Evolutionary conservation across 1,140 invertebrate genomes (phyloP).

Genomic region (Trichonephila clavipes): DNA sequence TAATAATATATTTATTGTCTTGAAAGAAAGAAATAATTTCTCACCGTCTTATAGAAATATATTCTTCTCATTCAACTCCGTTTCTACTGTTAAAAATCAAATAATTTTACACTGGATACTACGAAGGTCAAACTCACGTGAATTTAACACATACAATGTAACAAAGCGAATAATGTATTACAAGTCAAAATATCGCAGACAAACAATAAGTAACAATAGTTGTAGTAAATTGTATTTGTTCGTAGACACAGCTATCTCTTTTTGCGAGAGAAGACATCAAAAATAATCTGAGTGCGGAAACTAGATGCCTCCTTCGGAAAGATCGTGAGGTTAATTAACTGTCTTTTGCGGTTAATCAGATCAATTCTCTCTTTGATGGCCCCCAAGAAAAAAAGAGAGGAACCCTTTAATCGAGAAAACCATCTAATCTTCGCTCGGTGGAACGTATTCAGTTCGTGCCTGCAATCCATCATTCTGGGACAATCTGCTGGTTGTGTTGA

Average conservation of each 20-base stretch:
- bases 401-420: conserved; percentile 38
- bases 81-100: too few species aligned
- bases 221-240: too few species aligned
- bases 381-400: conserved; percentile 7
- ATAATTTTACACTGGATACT: too few species aligned
- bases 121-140: too few species aligned
- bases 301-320: background rate
- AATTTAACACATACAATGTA: too few species aligned
- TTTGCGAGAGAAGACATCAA: background rate
- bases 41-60: too few species aligned
- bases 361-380: conserved; percentile 17
- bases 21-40: too few species aligned
- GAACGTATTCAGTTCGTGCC: conserved; percentile 22
- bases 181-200: too few species aligned
- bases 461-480: conserved; percentile 29
- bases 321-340: conserved; percentile 44
- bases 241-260: background rate
- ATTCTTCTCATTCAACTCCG: too few species aligned
- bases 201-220: too few species aligned
- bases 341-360: conserved; percentile 64
- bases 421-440: conserved; percentile 39
- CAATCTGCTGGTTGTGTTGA: conserved; percentile 32
- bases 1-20: too few species aligned
- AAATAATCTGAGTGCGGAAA: background rate
- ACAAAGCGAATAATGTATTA: too few species aligned